Percentiles rank a stretch among this genome's conserved stretches.
Evolutionary conservation across 2,113 vertebrate species (phyloP).

Genomic region (Tachuris rubrigastra): DNA sequence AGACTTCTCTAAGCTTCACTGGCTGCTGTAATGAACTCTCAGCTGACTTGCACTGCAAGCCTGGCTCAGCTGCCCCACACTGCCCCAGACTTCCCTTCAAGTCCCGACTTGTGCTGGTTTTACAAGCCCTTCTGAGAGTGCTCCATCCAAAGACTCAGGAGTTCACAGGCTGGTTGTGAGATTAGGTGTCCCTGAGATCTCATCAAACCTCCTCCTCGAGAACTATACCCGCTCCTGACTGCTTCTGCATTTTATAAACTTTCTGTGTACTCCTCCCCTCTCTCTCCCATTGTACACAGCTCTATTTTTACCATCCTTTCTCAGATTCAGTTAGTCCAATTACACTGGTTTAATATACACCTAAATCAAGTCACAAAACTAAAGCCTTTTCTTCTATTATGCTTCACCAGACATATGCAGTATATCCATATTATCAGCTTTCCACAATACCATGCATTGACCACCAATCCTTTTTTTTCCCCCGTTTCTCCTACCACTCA

Average conservation of each 20-base stretch:
- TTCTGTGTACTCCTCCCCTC: background rate
- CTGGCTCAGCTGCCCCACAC: background rate
- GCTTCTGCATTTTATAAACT: background rate
- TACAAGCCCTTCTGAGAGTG: background rate
- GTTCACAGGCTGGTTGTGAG: background rate
- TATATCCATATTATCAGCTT: background rate
- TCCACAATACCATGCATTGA: background rate
- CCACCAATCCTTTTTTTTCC: background rate
- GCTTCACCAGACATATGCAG: background rate
- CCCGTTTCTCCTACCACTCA: background rate
- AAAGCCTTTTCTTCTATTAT: background rate
- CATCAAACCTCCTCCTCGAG: background rate
- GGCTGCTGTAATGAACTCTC: background rate
- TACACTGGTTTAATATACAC: background rate
- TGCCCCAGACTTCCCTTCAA: background rate
- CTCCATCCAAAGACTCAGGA: background rate
- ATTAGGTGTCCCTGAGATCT: too few relatives aligned
- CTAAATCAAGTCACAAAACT: background rate
- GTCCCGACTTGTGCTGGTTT: background rate
- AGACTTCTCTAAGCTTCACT: background rate
- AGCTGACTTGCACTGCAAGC: background rate
- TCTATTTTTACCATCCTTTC: background rate
- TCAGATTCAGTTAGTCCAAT: background rate
- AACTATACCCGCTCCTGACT: background rate
- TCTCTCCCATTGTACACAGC: fast-evolving